Conservation (phyloP, 2,888 invertebrate genomes). For the Dromius quadrimaculatus region DNA sequence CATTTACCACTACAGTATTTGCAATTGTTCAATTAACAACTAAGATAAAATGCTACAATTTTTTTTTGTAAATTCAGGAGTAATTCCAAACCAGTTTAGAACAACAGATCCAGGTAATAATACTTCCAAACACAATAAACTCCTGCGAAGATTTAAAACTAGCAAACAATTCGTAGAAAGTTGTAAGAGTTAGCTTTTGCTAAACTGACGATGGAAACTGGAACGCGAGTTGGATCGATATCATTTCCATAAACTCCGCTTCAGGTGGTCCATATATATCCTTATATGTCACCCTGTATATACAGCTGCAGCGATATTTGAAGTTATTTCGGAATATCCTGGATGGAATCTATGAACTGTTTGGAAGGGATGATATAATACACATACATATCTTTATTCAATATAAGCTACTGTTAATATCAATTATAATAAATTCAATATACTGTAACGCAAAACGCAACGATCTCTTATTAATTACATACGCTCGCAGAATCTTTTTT, state of each 20-base stretch:
- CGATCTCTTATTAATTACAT: too few species aligned
- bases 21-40: conserved; percentile 16
- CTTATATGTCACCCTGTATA: conserved; percentile 49
- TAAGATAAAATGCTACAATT: background rate
- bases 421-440: too few species aligned
- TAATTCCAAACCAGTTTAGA: background rate
- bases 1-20: conserved; percentile 43
- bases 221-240: conserved; percentile 41
- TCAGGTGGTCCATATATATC: conserved; percentile 50
- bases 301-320: conserved; percentile 38
- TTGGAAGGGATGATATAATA: too few species aligned
- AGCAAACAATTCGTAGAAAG: conserved; percentile 48
- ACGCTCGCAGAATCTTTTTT: too few species aligned
- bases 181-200: conserved; percentile 44
- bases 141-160: conserved; percentile 43
- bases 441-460: too few species aligned
- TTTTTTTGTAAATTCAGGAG: background rate
- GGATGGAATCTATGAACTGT: too few species aligned
- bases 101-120: conserved; percentile 15
- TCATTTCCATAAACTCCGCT: conserved; percentile 49
- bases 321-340: too few species aligned
- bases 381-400: too few species aligned
- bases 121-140: conserved; percentile 28
- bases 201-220: conserved; percentile 39
- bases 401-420: too few species aligned